A percentile compares a stretch with the other conserved stretches of the same genome.
Conservation (phyloP, 2,888 invertebrate genomes). For the Microdon myrmicae region DNA sequence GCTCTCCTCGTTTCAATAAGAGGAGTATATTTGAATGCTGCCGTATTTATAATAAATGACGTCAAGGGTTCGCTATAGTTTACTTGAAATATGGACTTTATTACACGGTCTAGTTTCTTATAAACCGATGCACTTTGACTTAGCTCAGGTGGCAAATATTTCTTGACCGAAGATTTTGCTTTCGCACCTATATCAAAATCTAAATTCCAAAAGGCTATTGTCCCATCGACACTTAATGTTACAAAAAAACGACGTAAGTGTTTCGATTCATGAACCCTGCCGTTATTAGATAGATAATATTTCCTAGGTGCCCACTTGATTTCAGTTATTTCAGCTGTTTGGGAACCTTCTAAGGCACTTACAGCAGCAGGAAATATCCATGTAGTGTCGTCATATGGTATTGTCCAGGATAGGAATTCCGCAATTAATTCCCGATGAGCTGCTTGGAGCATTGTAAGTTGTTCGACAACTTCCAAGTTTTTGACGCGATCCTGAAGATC, state of each 20-base stretch:
- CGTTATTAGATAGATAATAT: slow-evolving; percentile 71
- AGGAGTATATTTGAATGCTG: slow-evolving; percentile 54
- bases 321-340: slow-evolving; percentile 72
- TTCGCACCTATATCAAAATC: slow-evolving; percentile 57
- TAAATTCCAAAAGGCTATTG: slow-evolving; percentile 78
- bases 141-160: slow-evolving; percentile 71
- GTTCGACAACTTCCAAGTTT: slow-evolving; percentile 72
- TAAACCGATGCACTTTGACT: slow-evolving; percentile 72
- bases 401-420: slow-evolving; percentile 77
- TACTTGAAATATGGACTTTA: slow-evolving; percentile 73
- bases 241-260: slow-evolving; percentile 72
- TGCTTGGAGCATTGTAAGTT: slow-evolving; percentile 72
- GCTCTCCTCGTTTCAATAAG: slow-evolving; percentile 28
- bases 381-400: slow-evolving; percentile 71
- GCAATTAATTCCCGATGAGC: slow-evolving; percentile 73
- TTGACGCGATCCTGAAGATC: slow-evolving; percentile 74
- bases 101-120: slow-evolving; percentile 71
- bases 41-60: slow-evolving; percentile 60
- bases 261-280: slow-evolving; percentile 68
- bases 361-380: slow-evolving; percentile 72
- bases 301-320: slow-evolving; percentile 78
- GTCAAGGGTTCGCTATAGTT: slow-evolving; percentile 68
- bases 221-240: slow-evolving; percentile 75
- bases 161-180: slow-evolving; percentile 53
- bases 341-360: slow-evolving; percentile 73